Percentiles rank a stretch among this genome's conserved stretches.
Conservation (phyloP, 1,140 invertebrate species). For the Goniozus legneri region DNA sequence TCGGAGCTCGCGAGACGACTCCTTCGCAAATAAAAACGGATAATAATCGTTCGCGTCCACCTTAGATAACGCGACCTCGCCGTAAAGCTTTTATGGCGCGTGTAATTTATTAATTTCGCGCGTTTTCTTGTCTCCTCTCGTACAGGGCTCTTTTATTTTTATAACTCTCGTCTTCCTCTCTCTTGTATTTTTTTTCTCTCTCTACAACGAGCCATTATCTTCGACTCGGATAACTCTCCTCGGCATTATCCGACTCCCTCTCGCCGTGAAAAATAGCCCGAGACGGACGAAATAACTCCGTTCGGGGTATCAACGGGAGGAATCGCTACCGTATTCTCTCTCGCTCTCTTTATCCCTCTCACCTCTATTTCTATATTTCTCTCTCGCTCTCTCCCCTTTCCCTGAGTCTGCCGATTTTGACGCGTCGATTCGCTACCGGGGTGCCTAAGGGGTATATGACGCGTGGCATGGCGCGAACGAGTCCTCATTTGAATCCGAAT, state of each 20-base stretch:
- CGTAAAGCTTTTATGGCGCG: constrained; percentile 27
- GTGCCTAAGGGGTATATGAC: constrained; percentile 39
- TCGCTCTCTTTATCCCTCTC: too few species aligned
- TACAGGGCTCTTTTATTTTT: constrained; percentile 9
- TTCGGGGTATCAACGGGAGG: constrained; percentile 16
- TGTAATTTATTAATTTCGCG: constrained; percentile 22
- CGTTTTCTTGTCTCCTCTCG: too few species aligned
- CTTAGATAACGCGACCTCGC: constrained; percentile 5
- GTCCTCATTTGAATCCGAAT: constrained; percentile 52
- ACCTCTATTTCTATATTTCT: too few species aligned
- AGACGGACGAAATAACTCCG: too few species aligned
- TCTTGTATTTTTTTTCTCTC: constrained; percentile 7
- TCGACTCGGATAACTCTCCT: too few species aligned
- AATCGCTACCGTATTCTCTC: constrained; percentile 17
- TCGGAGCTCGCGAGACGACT: too few species aligned
- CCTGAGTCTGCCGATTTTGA: constrained; percentile 16
- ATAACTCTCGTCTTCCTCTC: neutral
- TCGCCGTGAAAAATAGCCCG: too few species aligned
- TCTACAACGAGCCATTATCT: too few species aligned
- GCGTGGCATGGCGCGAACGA: constrained; percentile 44
- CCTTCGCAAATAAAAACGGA: too few species aligned
- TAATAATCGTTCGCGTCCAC: constrained; percentile 21
- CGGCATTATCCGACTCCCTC: too few species aligned
- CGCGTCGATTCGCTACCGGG: constrained; percentile 20
- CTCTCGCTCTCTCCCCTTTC: constrained; percentile 5